Base-by-base conservation (phyloP, 1,140 invertebrate species). In the Acarapis woodi region DNA sequence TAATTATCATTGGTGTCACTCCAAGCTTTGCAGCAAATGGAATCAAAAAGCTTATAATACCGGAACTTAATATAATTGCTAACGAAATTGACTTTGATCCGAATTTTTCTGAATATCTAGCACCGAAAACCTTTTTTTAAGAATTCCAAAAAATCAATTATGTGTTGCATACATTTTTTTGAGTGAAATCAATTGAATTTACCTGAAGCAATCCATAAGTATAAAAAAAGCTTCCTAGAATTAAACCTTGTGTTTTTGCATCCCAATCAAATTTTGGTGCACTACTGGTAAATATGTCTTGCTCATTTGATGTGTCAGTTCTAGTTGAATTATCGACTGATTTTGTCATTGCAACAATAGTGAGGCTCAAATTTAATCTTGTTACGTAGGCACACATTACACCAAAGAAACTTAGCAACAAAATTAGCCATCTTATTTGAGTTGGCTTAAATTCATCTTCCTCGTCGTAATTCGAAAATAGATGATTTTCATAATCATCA, bases 281-380 rank as follows among this genome's bases (percentile, higher is more conserved):
- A n/a, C n/a, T n/a, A n/a, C n/a, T n/a, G n/a, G n/a, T n/a, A n/a
- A n/a, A n/a, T n/a, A n/a, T n/a, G n/a, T n/a, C n/a, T n/a, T n/a
- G n/a, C n/a, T n/a, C n/a, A n/a, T n/a, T n/a, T n/a, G n/a, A n/a
- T n/a, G n/a, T n/a, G 5, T 38, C 32, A 38, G 15, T n/a, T n/a
- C 40, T n/a, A 9, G 3, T 9, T 14, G 24, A 25, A 14, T 15
- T 5, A 10, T 3, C 62, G 46, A 58, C 53, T 49, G 62, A 58
- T 39, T 71, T 66, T 47, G 87, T 79, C 85, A 93, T 94, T 12
- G 80, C 80, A 28, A 93, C 82, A 44, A 94, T 87, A 9, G 83
- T 83, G 22, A 93, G 77, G 3, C 80, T 88, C 65, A 94, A 73
- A 53, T 90, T 90, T 12, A 82, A 83, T 37, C 85, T 60, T 72